A percentile compares a stretch with the other conserved stretches of the same genome.
Evolutionary conservation across 2,888 invertebrate genomes (phyloP).

Genomic region (Tortricodes alternella): DNA sequence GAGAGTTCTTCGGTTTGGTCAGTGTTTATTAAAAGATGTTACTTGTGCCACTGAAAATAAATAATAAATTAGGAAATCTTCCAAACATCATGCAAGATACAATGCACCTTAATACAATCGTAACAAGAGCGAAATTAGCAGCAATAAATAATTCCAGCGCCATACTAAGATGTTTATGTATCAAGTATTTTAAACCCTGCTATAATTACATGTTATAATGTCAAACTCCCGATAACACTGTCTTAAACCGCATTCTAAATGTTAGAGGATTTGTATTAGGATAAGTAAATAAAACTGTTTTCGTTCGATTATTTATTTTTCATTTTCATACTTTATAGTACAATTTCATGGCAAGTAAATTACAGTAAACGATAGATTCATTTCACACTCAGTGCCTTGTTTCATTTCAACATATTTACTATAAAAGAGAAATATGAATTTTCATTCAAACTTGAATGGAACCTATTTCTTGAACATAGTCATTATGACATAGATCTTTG

Average conservation of each 20-base stretch:
- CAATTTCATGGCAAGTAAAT: constrained; percentile 43
- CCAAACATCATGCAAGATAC: too few species aligned
- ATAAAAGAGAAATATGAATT: background rate
- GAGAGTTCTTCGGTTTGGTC: too few species aligned
- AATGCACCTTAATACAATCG: too few species aligned
- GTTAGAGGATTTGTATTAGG: background rate
- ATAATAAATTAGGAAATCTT: too few species aligned
- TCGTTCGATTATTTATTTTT: constrained; percentile 24
- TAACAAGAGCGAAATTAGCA: too few species aligned
- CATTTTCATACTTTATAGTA: constrained; percentile 34
- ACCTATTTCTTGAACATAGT: background rate
- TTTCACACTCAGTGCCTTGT: constrained; percentile 12
- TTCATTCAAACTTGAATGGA: too few species aligned
- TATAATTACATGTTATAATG: background rate
- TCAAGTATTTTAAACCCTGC: background rate
- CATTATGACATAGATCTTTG: too few species aligned
- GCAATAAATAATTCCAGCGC: too few species aligned
- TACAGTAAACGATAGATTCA: constrained; percentile 23
- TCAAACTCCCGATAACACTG: background rate
- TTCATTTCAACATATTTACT: constrained; percentile 11
- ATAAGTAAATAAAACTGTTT: constrained; percentile 13
- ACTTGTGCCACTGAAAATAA: too few species aligned
- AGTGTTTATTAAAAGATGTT: too few species aligned
- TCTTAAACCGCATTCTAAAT: background rate
- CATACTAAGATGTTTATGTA: too few species aligned